Base-by-base conservation (phyloP, 2,797 vertebrate species). In the Pteropus rufus region DNA sequence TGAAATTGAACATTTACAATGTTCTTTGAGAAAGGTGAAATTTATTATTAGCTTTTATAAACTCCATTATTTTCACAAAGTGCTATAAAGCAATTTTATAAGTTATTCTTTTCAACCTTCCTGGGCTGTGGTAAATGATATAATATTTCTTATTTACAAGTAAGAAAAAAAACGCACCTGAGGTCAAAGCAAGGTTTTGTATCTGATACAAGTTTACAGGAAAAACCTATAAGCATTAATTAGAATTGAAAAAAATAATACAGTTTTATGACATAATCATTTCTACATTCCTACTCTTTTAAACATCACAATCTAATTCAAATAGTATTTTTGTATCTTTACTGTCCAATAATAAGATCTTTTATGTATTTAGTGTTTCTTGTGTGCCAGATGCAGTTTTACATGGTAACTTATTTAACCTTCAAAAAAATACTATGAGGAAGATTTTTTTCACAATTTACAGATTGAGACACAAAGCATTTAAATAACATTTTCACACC, bases 1-100 rank as follows among this genome's bases (percentile, higher is more conserved):
- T 64, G 36, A 93, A 60, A 95, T 36, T 94, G 96, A 95, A 97
- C 97, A 95, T 97, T 97, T 97, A 97, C 76, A 97, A 23, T 90
- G 94, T 93, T 97, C 96, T 97, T 95, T 95, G 96, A 97, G 89
- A 81, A 97, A 97, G 86, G 86, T 96, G 95, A 96, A 97, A 97
- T 97, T 96, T 98, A 98, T 97, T 96, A 97, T 97, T 97, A 95
- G 92, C 89, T 97, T 97, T 98, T 97, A 97, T 93, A 96, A 87
- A 97, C 91, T 93, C 72, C 91, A 93, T 94, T 97, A 95, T 96
- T 97, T 97, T 97, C 86, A 89, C 89, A 94, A 97, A 97, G 97
- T 96, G 93, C 96, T 94, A 52, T 97, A 96, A 97, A 97, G 94
- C 94, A 94, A 90, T 95, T 97, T 97, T 97, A 97, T 62, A 97